These are phyloP conservation scores for Mythimna lalbum DNA, from an alignment of 2,888 invertebrate genomes.

Conservation along the genomic window DNA sequence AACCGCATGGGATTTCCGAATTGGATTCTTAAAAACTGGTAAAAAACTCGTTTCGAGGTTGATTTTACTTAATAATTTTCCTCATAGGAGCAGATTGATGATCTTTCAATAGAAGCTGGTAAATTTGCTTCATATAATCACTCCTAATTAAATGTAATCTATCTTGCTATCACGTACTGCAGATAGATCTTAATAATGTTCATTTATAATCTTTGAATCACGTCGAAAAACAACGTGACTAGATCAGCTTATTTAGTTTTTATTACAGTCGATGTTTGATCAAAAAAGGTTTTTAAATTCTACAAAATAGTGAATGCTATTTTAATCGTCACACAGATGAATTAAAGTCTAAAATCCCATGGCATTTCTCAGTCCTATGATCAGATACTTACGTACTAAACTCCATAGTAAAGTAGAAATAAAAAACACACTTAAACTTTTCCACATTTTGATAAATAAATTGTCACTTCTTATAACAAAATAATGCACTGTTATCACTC, in stretches of 20 bases:
- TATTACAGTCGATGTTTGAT: constrained; percentile 40
- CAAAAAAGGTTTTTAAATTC: neutral
- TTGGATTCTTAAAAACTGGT: neutral
- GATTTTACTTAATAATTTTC: constrained; percentile 11
- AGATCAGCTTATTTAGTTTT: constrained; percentile 22
- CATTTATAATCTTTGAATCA: constrained; percentile 25
- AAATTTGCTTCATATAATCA: constrained; percentile 13
- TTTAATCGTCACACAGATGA: constrained; percentile 10
- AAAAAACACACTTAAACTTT: constrained; percentile 68
- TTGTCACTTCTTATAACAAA: constrained; percentile 55
- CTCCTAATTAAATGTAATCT: constrained; percentile 45
- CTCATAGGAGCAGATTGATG: neutral
- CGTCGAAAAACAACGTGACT: constrained; percentile 56
- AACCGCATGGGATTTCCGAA: neutral
- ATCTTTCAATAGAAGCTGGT: neutral
- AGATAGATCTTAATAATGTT: constrained; percentile 22
- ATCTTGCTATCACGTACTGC: constrained; percentile 8
- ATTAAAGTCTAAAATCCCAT: constrained; percentile 31
- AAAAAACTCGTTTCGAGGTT: neutral
- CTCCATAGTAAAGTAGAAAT: constrained; percentile 73
- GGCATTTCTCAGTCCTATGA: constrained; percentile 11
- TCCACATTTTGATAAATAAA: constrained; percentile 70
- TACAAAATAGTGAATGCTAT: constrained; percentile 9
- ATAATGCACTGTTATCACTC: constrained; percentile 57
- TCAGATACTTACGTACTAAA: constrained; percentile 71